Evolutionary conservation across 2,113 vertebrate species (phyloP).

Genomic region (Synchiropus splendidus): DNA sequence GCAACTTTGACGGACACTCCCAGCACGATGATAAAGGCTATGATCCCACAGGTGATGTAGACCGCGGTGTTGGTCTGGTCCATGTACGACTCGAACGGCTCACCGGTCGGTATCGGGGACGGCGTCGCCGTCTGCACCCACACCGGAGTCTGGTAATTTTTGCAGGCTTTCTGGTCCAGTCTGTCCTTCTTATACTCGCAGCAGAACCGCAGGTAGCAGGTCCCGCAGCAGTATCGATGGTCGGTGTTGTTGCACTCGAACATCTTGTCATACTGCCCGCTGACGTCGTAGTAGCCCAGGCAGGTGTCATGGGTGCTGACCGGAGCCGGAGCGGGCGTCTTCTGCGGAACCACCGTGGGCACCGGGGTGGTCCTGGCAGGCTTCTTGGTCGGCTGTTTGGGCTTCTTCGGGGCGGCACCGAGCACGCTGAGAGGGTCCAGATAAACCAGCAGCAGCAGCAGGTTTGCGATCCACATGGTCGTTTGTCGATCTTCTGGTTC

Average conservation of each 20-base stretch:
- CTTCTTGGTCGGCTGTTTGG: conserved; percentile 46
- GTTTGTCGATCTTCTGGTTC: conserved; percentile 30
- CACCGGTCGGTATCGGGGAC: conserved; percentile 66
- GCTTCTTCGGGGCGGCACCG: conserved; percentile 61
- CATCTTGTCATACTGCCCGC: conserved; percentile 91
- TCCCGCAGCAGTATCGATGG: conserved; percentile 96
- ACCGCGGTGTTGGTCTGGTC: conserved; percentile 95
- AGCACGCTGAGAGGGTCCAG: conserved; percentile 65
- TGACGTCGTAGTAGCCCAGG: conserved; percentile 95
- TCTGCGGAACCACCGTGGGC: conserved; percentile 42
- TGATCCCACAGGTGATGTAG: conserved; percentile 94
- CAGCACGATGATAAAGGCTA: conserved; percentile 89
- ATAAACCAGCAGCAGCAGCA: conserved; percentile 69
- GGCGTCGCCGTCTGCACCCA: conserved; percentile 79
- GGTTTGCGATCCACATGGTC: conserved; percentile 68
- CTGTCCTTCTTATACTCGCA: conserved; percentile 91
- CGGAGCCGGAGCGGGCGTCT: conserved; percentile 51
- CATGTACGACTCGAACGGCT: conserved; percentile 85
- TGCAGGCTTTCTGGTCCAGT: conserved; percentile 88
- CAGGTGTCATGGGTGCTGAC: conserved; percentile 79
- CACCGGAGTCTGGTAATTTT: conserved; percentile 81
- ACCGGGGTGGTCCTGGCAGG: conserved; percentile 49
- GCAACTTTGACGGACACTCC: conserved; percentile 94
- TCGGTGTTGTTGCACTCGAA: conserved; percentile 98
- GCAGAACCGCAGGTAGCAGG: conserved; percentile 96